Evolutionary conservation across 2,888 invertebrate genomes (phyloP), one percentile per base, ranked within the genome.

Genomic region (Sinelater perroti): DNA sequence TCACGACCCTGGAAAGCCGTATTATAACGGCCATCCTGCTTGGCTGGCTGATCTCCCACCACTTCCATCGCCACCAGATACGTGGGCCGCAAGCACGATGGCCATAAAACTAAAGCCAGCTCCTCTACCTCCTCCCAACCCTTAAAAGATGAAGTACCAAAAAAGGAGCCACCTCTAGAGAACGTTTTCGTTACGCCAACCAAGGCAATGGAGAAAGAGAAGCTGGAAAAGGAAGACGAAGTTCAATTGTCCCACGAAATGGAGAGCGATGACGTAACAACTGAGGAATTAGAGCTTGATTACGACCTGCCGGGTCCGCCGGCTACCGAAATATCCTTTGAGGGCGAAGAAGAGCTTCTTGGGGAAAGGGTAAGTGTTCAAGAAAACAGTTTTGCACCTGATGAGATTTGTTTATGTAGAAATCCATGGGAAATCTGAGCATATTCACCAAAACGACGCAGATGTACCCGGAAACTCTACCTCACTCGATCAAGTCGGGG

Each of bases 1-100:
- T 0, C 82, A 82, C 66, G 81, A 81, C 54, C 80, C 81, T 0
- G 81, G 81, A 0, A 80, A 81, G 49, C 81, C 81, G 2, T 81
- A 80, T 42, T 81, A 80, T 1, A 20, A 10, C 16, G 20, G 35
- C 2, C 55, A 61, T 49, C 51, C 55, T 16, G 42, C 26, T 8
- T 61, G 58, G 51, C 2, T 16, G 14, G n/a, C 38, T 4, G 58
- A 59, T 28, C 7, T 28, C 13, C 42, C 58, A 5, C 47, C 33
- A 17, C 20, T 20, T 1, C 52, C 58, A 18, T 61, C 61, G 5
- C 33, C 47, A 4, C 14, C 30, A 2, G 61, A 61, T 36, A 38
- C 49, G 7, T 61, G 58, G 58, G 58, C 52, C 4, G 35, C 52
- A 6, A 7, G 21, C 8, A 36, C 16, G 8, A 38, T 53, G 17